Evolutionary conservation across 2,113 vertebrate genomes (phyloP).

Genomic region (Larimichthys crocea): DNA sequence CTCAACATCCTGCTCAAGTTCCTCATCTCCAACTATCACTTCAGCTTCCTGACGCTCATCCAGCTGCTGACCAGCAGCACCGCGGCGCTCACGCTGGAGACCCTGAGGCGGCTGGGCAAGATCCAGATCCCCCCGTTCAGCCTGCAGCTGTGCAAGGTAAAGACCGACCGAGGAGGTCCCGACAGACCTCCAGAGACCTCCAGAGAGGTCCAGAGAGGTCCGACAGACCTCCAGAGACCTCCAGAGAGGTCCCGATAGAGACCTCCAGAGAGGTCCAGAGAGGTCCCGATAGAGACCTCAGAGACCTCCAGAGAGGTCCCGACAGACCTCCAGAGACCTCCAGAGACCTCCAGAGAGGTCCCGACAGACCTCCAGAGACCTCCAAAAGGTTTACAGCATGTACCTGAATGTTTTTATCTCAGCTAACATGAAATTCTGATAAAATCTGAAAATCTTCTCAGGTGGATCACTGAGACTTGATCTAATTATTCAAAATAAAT

Average conservation of each 20-base stretch:
- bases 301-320: neutral
- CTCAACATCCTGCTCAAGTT: conserved; percentile 97
- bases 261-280: too few species aligned
- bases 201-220: neutral
- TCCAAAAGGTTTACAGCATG: too few species aligned
- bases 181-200: neutral
- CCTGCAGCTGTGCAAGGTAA: conserved; percentile 87
- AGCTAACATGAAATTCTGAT: too few species aligned
- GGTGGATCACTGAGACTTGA: too few species aligned
- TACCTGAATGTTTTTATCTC: too few species aligned
- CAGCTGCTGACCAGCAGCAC: conserved; percentile 93
- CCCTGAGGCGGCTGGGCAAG: conserved; percentile 87
- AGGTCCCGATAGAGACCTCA: too few species aligned
- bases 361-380: too few species aligned
- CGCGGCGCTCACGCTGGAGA: conserved; percentile 90
- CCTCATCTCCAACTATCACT: conserved; percentile 91
- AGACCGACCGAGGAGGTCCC: neutral
- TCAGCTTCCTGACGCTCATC: conserved; percentile 93
- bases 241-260: too few species aligned
- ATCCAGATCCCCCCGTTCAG: conserved; percentile 91
- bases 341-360: too few species aligned
- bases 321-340: too few species aligned
- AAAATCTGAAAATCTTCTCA: neutral
- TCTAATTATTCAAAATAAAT: neutral
- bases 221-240: too few species aligned